Evolutionary conservation across 2,888 invertebrate genomes (phyloP), one percentile per base, ranked within the genome.

Genomic region (Agonopterix subpropinquella): DNA sequence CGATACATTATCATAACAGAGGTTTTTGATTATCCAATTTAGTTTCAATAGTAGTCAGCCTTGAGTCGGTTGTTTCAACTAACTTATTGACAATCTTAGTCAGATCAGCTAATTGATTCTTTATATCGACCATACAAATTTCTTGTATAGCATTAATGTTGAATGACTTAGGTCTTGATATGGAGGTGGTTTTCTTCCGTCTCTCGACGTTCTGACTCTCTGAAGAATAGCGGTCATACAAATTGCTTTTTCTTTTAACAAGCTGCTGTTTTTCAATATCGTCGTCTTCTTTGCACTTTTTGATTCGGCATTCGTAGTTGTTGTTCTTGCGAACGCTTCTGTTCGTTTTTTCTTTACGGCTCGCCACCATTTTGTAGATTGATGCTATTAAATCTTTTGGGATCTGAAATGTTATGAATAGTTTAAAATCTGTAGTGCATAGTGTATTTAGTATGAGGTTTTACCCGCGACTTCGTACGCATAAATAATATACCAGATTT

Each of bases 301-400:
- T 73, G 53, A 88, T 70, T 55, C 77, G 70, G 51, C 78, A 85
- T 62, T 85, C 84, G 53, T 88, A 88, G 50, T 87, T 87, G 54
- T 84, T 87, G 50, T 83, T 86, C 54, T 80, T 84, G 8, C 89
- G 80, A 49, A 90, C 72, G 58, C 89, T 91, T 64, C 44, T 89
- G 51, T 89, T 89, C 48, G 89, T 90, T 28, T 28, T 28, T 58
- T 90, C 90, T 62, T 92, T 92, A 9, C 91, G 89, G 57, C 93
- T 93, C 0, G 92, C 92, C 0, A 95, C 94, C 65, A 95, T 82
- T 64, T 92, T 92, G 74, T 94, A 95, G 44, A 95, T 91, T 41
- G 91, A 92, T 45, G 91, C 84, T 59, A 95, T 92, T 48, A 96
- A 81, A 43, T 95, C 94, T 65, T 92, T 92, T 0, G 96, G 95